Conservation (phyloP, 2,113 vertebrate species). For the Dipodomys stephensi region DNA sequence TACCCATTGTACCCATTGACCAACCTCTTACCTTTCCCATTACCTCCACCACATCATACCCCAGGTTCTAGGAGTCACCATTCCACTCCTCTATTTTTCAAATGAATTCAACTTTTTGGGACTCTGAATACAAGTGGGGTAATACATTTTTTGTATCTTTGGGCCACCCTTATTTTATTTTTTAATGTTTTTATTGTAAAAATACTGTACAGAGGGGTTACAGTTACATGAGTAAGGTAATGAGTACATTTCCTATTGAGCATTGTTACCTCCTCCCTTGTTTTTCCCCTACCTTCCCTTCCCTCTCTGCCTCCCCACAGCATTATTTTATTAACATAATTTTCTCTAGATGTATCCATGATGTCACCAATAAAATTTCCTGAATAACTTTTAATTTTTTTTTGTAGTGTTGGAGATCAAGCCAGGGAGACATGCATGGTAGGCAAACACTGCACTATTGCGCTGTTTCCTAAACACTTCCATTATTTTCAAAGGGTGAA, state of each 20-base stretch:
- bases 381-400: neutral
- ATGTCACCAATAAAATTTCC: neutral
- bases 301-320: neutral
- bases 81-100: neutral
- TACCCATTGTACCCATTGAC: neutral
- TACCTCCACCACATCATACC: neutral
- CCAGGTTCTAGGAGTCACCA: neutral
- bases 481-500: neutral
- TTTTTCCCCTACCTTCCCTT: too few relatives aligned
- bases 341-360: neutral
- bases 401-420: too few relatives aligned
- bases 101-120: neutral
- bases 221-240: too few relatives aligned
- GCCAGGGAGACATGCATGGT: too few relatives aligned
- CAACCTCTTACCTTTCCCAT: neutral
- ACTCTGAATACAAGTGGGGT: neutral
- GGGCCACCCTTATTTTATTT: neutral
- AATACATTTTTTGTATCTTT: neutral
- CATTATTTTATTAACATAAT: neutral
- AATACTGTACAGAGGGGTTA: too few relatives aligned
- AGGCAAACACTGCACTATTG: too few relatives aligned
- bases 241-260: too few relatives aligned
- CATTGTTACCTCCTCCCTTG: too few relatives aligned
- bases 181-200: too few relatives aligned
- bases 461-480: too few relatives aligned